These are phyloP conservation scores for Drosophila gaucha DNA, from an alignment of 2,888 invertebrate genomes.

Conservation along the genomic window DNA sequence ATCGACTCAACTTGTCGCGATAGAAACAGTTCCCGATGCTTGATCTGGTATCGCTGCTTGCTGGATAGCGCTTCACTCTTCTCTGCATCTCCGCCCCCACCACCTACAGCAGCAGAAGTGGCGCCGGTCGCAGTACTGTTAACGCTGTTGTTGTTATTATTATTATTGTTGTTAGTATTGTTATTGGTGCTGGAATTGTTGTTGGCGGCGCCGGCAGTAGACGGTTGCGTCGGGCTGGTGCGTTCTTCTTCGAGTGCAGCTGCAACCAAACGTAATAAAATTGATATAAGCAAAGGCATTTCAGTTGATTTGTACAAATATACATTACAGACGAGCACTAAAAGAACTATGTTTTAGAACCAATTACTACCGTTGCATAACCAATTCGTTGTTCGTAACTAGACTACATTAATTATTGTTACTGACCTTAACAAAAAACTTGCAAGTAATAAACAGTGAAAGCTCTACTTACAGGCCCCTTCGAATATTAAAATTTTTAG, in stretches of 20 bases:
- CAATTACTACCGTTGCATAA: constrained; percentile 43
- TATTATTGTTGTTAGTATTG: constrained; percentile 45
- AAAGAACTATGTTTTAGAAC: constrained; percentile 25
- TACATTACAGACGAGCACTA: constrained; percentile 22
- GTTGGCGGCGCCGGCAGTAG: constrained; percentile 49
- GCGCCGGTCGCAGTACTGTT: constrained; percentile 40
- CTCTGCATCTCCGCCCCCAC: constrained; percentile 61
- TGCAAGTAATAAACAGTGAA: neutral
- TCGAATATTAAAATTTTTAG: neutral
- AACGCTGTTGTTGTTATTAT: constrained; percentile 29
- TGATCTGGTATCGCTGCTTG: constrained; percentile 97
- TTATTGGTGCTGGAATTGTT: constrained; percentile 57
- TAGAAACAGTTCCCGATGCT: constrained; percentile 98
- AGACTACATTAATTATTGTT: constrained; percentile 33
- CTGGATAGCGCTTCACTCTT: constrained; percentile 89
- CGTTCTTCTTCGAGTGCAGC: constrained; percentile 90
- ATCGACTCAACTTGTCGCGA: constrained; percentile 99
- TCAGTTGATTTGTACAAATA: neutral
- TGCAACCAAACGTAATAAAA: constrained; percentile 73
- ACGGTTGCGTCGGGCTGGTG: constrained; percentile 83
- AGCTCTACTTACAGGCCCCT: neutral
- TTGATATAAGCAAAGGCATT: constrained; percentile 1
- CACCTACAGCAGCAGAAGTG: constrained; percentile 80
- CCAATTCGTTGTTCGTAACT: constrained; percentile 30
- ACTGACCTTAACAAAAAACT: constrained; percentile 4